Percentiles rank a stretch among this genome's conserved stretches.
phyloP scores from a whole-genome alignment of 1,140 invertebrate species.

The Schlechtendalia chinensis region DNA sequence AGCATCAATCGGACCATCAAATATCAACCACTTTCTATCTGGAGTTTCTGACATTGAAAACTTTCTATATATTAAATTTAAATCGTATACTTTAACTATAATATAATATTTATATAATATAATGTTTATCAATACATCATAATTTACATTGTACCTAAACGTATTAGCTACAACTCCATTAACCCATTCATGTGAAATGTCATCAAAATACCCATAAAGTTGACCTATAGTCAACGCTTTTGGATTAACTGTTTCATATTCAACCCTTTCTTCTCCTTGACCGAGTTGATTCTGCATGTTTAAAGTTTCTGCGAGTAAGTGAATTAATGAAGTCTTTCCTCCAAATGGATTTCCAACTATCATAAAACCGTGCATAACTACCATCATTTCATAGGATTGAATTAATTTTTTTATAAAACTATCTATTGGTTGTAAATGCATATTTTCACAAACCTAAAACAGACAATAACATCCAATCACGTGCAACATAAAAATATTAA shows the following conservation, averaged over 20 bases:
- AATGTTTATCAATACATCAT: too few species aligned
- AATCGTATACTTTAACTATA: not conserved
- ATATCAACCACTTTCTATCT: slow-evolving; percentile 74
- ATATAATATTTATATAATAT: not conserved
- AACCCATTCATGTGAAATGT: slow-evolving; percentile 77
- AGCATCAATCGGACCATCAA: slow-evolving; percentile 89
- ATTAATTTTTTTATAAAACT: slow-evolving; percentile 72
- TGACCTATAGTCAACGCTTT: slow-evolving; percentile 89
- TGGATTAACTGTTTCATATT: slow-evolving; percentile 82
- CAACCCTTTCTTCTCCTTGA: slow-evolving; percentile 63
- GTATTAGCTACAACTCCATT: slow-evolving; percentile 81
- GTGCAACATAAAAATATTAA: not conserved
- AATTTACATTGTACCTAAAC: slow-evolving; percentile 64
- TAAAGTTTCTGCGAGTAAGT: slow-evolving; percentile 70
- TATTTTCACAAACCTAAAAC: slow-evolving; percentile 59
- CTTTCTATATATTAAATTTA: slow-evolving; percentile 32
- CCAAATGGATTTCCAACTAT: slow-evolving; percentile 74
- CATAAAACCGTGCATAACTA: slow-evolving; percentile 83
- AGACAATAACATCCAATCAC: not conserved
- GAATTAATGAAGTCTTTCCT: slow-evolving; percentile 67
- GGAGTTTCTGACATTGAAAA: slow-evolving; percentile 54
- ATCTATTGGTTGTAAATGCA: slow-evolving; percentile 72
- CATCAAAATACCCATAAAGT: slow-evolving; percentile 85
- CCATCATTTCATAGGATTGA: slow-evolving; percentile 82
- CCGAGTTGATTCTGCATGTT: slow-evolving; percentile 57